Evolutionary conservation across 2,888 invertebrate species (phyloP).

Genomic region (Lycophotia porphyrea): DNA sequence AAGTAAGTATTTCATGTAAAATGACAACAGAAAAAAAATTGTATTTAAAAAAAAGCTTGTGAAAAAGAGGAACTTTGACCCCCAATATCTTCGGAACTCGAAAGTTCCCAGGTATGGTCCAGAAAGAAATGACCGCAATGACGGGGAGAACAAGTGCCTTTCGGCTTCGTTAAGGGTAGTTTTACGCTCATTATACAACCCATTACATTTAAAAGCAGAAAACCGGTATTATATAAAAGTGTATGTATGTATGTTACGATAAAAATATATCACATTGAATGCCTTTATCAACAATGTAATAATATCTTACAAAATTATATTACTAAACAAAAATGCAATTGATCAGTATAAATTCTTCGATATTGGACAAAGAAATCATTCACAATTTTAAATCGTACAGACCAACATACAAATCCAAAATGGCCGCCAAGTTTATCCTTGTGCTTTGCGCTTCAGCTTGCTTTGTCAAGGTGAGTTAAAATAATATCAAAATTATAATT

Average conservation of each 20-base stretch:
- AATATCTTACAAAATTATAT: conserved; percentile 6
- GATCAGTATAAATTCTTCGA: conserved; percentile 47
- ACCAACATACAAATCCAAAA: conserved; percentile 58
- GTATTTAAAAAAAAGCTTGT: too few species aligned
- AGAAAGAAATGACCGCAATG: too few species aligned
- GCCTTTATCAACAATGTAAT: conserved; percentile 17
- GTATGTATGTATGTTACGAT: too few species aligned
- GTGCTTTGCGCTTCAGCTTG: conserved; percentile 70
- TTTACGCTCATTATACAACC: too few species aligned
- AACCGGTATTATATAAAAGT: conserved; percentile 1
- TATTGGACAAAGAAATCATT: conserved; percentile 45
- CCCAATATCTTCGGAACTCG: too few species aligned
- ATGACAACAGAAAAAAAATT: too few species aligned
- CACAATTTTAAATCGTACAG: conserved; percentile 32
- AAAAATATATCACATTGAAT: neutral
- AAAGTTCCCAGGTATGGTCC: too few species aligned
- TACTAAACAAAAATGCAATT: conserved; percentile 25
- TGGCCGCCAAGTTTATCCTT: conserved; percentile 71
- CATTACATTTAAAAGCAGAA: too few species aligned
- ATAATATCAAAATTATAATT: neutral
- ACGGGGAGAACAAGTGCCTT: too few species aligned
- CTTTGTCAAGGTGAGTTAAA: conserved; percentile 71
- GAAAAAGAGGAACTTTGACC: too few species aligned
- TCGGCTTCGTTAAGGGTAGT: too few species aligned
- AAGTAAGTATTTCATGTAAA: too few species aligned